A percentile compares a stretch with the other conserved stretches of the same genome.
Conservation (phyloP, 2,113 vertebrate genomes). For the Pogona vitticeps region DNA sequence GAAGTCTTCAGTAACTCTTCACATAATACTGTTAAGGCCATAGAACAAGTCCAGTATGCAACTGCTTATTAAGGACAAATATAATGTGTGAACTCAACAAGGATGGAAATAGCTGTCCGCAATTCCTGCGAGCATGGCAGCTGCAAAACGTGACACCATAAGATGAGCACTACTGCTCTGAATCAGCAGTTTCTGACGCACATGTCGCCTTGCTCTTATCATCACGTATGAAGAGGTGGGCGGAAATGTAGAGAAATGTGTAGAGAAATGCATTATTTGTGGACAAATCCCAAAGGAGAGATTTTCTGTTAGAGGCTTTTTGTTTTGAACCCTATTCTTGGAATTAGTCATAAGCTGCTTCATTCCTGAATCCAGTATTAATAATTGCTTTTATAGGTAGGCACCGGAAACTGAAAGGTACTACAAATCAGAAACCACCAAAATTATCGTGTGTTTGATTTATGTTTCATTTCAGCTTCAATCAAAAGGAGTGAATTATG, state of each 20-base stretch:
- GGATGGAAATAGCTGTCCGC: background rate
- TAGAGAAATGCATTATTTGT: background rate
- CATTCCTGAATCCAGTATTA: background rate
- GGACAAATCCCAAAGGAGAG: background rate
- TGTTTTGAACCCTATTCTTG: background rate
- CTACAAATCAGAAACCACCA: background rate
- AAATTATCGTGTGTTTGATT: background rate
- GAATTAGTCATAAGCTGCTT: background rate
- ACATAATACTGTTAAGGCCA: background rate
- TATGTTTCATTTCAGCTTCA: background rate
- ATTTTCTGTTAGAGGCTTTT: background rate
- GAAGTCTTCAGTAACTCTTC: background rate
- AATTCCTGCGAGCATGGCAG: background rate
- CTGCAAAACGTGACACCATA: background rate
- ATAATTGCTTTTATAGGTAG: background rate
- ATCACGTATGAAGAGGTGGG: background rate
- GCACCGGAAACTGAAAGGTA: background rate
- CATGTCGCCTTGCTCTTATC: background rate
- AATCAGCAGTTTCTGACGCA: background rate
- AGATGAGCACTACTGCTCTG: background rate
- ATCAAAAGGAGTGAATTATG: background rate
- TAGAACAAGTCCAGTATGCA: background rate
- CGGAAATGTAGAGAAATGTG: background rate
- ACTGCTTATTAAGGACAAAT: background rate
- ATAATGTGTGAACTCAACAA: background rate